phyloP scores from a whole-genome alignment of 2,797 vertebrate species.

The Sphenopsis melanotis region DNA sequence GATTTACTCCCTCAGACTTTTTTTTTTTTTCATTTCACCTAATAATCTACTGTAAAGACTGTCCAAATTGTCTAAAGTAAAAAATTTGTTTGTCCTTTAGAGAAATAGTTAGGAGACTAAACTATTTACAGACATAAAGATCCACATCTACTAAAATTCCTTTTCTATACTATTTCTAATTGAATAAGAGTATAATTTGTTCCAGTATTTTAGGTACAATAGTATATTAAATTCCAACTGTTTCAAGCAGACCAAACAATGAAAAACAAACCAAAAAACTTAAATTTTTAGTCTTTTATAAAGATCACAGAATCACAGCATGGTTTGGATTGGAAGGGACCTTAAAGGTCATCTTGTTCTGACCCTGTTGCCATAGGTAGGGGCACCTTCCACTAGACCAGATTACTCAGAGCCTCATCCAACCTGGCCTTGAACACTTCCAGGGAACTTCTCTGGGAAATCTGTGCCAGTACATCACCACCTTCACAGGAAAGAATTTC shows the following conservation, averaged over 20 bases:
- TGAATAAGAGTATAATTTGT: neutral
- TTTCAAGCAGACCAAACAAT: neutral
- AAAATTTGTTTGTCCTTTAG: neutral
- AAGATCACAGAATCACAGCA: neutral
- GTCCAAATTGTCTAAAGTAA: neutral
- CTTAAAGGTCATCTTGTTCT: neutral
- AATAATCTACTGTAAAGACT: neutral
- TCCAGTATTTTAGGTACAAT: neutral
- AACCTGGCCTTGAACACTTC: neutral
- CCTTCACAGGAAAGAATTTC: neutral
- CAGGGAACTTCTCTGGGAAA: neutral
- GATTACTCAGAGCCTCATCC: neutral
- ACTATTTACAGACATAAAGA: neutral
- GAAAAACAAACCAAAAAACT: neutral
- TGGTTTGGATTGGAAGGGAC: neutral
- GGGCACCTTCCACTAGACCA: neutral
- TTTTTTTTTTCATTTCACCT: neutral
- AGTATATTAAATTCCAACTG: neutral
- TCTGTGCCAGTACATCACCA: neutral
- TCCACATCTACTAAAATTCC: neutral
- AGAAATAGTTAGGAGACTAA: neutral
- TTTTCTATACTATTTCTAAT: neutral
- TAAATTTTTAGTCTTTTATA: neutral
- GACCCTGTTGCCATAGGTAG: neutral
- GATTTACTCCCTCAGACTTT: neutral